A percentile compares a stretch with the other conserved stretches of the same genome.
These are phyloP conservation scores for Elysia crispata DNA, from an alignment of 2,888 invertebrate species.

Conservation along the genomic window DNA sequence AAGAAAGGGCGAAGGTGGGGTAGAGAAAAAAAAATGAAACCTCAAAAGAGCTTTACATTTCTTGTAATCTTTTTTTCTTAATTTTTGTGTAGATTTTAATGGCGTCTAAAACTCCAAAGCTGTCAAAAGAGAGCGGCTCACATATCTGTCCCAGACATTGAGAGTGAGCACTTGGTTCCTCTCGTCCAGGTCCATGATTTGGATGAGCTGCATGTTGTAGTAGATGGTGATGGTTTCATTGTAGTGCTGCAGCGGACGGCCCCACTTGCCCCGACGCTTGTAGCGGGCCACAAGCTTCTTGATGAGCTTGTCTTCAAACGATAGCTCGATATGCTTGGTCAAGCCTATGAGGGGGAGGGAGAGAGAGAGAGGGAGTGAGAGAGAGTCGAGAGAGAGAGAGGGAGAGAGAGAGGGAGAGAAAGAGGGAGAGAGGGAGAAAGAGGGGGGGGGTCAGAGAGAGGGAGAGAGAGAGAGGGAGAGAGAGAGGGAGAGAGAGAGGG, in stretches of 20 bases:
- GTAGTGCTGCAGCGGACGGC: slow-evolving; percentile 73
- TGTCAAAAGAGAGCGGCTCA: too few relatives aligned
- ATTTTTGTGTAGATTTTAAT: too few relatives aligned
- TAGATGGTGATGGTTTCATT: slow-evolving; percentile 70
- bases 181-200: slow-evolving; percentile 77
- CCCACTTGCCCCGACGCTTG: slow-evolving; percentile 70
- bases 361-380: neutral
- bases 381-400: too few relatives aligned
- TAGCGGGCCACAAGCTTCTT: slow-evolving; percentile 69
- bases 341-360: slow-evolving; percentile 24
- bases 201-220: slow-evolving; percentile 75
- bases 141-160: slow-evolving; percentile 77
- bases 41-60: too few relatives aligned
- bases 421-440: neutral
- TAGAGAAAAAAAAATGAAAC: too few relatives aligned
- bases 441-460: too few relatives aligned
- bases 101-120: too few relatives aligned
- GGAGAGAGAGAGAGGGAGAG: too few relatives aligned
- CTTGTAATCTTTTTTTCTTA: too few relatives aligned
- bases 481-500: too few relatives aligned
- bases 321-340: slow-evolving; percentile 53
- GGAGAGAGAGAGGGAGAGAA: too few relatives aligned
- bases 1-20: too few relatives aligned
- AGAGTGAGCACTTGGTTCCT: slow-evolving; percentile 77
- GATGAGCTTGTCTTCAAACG: slow-evolving; percentile 74